Conservation (phyloP, 1,140 invertebrate species). For the Drosophila sproati region DNA sequence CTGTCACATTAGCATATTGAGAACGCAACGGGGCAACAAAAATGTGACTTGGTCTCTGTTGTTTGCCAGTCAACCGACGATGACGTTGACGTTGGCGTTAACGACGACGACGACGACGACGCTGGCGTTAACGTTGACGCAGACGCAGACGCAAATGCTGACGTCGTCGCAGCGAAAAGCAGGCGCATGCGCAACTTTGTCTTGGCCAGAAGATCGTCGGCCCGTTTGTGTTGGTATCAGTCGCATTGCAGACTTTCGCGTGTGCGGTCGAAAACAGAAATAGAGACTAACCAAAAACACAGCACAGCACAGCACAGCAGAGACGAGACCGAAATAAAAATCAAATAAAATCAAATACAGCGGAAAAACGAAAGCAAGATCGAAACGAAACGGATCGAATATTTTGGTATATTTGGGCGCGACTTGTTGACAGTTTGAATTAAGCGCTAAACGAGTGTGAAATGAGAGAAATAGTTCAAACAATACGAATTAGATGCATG, state of each 20-base stretch:
- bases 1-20: conserved; percentile 82
- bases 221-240: conserved; percentile 60
- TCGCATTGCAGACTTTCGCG: conserved; percentile 81
- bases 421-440: conserved; percentile 80
- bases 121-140: background rate
- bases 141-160: conserved; percentile 3
- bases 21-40: conserved; percentile 63
- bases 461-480: conserved; percentile 45
- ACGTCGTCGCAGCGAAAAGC: conserved; percentile 25
- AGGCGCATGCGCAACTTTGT: conserved; percentile 71
- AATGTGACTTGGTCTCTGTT: conserved; percentile 55
- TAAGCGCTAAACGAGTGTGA: conserved; percentile 55
- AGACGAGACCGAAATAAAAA: conserved; percentile 1
- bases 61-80: conserved; percentile 43
- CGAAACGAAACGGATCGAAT: conserved; percentile 29
- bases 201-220: conserved; percentile 55
- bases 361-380: background rate
- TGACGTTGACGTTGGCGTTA: conserved; percentile 32
- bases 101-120: conserved; percentile 4
- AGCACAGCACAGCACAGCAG: no score
- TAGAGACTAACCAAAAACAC: background rate
- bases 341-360: conserved; percentile 16
- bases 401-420: conserved; percentile 56
- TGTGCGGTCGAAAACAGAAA: conserved; percentile 66
- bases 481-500: conserved; percentile 41